Percentiles rank a stretch among this genome's conserved stretches.
Evolutionary conservation across 64 coral and sea anemone genomes (phyloP).

Genomic region (Stichodactyla mertensii): DNA sequence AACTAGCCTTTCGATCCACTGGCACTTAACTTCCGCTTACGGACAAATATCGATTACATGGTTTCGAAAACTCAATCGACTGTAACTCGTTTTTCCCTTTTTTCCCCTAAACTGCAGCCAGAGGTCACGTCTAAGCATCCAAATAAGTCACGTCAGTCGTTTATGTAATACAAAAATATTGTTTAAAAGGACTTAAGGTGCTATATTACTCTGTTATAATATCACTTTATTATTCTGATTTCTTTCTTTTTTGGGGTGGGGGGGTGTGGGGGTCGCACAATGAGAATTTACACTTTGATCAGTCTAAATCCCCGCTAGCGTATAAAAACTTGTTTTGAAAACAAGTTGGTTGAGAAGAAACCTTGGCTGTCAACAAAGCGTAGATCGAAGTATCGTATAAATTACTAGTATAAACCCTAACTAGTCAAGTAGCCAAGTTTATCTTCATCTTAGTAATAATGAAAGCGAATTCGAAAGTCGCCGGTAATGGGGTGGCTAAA

Average conservation of each 20-base stretch:
- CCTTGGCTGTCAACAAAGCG: not conserved
- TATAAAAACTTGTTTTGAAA: slow-evolving; percentile 21
- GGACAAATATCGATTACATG: not conserved
- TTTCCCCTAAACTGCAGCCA: not conserved
- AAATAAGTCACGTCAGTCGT: too few relatives aligned
- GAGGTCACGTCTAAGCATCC: not conserved
- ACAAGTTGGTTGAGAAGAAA: not conserved
- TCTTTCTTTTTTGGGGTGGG: too few relatives aligned
- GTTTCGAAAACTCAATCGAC: not conserved
- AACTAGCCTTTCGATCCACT: not conserved
- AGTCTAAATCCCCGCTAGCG: not conserved
- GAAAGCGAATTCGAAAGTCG: not conserved
- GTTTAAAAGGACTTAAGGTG: too few relatives aligned
- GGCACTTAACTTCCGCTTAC: slow-evolving; percentile 17
- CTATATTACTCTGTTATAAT: too few relatives aligned
- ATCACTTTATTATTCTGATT: too few relatives aligned
- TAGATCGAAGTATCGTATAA: not conserved
- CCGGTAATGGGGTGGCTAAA: not conserved
- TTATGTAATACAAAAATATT: too few relatives aligned
- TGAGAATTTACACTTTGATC: slow-evolving; percentile 2
- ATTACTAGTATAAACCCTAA: too few relatives aligned
- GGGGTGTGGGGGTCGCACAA: too few relatives aligned
- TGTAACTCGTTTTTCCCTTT: not conserved
- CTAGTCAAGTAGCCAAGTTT: not conserved
- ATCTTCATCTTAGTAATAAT: not conserved